phyloP scores from a whole-genome alignment of 2,113 vertebrate genomes.

The Rhynchomys soricoides region DNA sequence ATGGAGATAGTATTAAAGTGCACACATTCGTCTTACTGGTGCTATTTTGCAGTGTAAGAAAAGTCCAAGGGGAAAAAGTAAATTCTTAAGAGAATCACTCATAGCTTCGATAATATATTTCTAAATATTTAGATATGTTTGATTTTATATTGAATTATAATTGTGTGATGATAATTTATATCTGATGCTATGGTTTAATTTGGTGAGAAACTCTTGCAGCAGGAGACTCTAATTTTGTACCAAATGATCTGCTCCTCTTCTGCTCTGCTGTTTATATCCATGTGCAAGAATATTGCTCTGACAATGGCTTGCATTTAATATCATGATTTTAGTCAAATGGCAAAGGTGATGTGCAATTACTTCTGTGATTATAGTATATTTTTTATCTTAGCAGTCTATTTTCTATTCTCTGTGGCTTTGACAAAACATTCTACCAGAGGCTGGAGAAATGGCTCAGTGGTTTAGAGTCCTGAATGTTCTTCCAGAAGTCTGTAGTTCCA shows the following conservation, averaged over 20 bases:
- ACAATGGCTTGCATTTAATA: neutral
- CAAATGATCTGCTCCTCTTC: fast-evolving
- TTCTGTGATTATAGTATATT: neutral
- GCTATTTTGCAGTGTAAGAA: neutral
- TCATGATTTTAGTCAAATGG: neutral
- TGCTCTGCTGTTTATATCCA: neutral
- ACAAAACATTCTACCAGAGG: neutral
- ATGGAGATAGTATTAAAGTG: constrained; percentile 33
- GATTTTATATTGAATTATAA: neutral
- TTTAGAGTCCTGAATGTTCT: too few relatives aligned
- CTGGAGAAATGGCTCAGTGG: too few relatives aligned
- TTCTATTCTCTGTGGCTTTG: neutral
- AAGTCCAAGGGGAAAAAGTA: neutral
- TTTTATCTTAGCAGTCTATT: neutral
- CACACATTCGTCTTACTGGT: constrained; percentile 7
- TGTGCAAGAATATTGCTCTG: neutral
- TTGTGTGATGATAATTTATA: neutral
- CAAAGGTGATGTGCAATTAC: neutral
- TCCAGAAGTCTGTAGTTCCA: too few relatives aligned
- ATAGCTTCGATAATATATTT: neutral
- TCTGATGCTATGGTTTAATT: neutral
- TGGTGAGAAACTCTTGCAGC: neutral
- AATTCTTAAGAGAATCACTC: neutral
- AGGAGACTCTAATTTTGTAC: neutral
- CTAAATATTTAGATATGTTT: constrained; percentile 33